Conservation (phyloP, 2,888 invertebrate genomes). For the Hypena proboscidalis region DNA sequence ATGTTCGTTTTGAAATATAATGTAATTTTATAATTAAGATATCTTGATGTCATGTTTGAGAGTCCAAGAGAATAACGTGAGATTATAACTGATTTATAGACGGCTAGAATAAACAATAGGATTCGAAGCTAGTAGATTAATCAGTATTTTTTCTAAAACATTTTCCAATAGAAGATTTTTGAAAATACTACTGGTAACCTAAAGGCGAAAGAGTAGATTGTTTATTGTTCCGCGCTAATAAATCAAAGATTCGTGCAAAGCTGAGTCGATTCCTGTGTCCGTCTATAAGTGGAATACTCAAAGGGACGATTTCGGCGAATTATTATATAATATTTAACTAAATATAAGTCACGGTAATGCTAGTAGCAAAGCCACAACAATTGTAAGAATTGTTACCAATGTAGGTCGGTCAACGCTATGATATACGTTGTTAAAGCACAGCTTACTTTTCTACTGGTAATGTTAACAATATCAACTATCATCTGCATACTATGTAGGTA, state of each 20-base stretch:
- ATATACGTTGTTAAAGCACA: slow-evolving; percentile 18
- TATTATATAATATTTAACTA: slow-evolving; percentile 9
- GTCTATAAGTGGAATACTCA: slow-evolving; percentile 25
- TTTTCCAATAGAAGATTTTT: too few relatives aligned
- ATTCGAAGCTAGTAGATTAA: too few relatives aligned
- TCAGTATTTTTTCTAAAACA: too few relatives aligned
- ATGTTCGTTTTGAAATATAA: slow-evolving; percentile 40
- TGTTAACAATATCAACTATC: slow-evolving; percentile 6
- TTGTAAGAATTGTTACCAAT: slow-evolving; percentile 13
- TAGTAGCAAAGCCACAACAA: slow-evolving; percentile 15
- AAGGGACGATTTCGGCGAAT: slow-evolving; percentile 12
- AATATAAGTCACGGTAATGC: slow-evolving; percentile 17
- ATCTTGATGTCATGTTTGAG: slow-evolving; percentile 37
- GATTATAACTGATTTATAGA: slow-evolving; percentile 30
- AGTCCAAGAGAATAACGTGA: slow-evolving; percentile 25
- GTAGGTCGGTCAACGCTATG: slow-evolving; percentile 11
- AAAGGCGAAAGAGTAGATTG: too few relatives aligned
- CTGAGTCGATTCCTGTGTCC: slow-evolving; percentile 35
- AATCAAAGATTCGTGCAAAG: slow-evolving; percentile 16
- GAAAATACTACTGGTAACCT: too few relatives aligned
- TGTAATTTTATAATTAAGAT: slow-evolving; percentile 43
- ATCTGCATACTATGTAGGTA: slow-evolving; percentile 39
- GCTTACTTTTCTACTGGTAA: slow-evolving; percentile 15
- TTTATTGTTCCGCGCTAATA: too few relatives aligned
- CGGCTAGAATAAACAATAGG: slow-evolving; percentile 13